Evolutionary conservation across 2,797 vertebrate species (phyloP).

Genomic region (Nannoperca australis): DNA sequence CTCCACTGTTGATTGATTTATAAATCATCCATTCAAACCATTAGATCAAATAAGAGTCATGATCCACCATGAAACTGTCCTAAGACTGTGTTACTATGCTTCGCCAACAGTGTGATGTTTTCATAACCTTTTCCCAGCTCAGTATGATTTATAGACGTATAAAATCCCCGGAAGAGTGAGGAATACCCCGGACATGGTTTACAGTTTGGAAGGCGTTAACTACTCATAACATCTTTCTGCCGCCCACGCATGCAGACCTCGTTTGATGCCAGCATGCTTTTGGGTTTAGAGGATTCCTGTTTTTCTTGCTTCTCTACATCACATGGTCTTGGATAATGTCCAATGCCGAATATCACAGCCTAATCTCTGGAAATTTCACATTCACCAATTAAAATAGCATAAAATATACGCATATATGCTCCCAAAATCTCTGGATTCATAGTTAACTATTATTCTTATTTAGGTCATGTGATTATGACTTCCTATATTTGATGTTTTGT

Average conservation of each 20-base stretch:
- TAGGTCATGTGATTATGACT: constrained; percentile 13
- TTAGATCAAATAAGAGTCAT: constrained; percentile 36
- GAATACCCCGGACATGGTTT: constrained; percentile 55
- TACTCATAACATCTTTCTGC: constrained; percentile 57
- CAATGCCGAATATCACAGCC: constrained; percentile 50
- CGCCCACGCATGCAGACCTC: constrained; percentile 67
- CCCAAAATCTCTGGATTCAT: constrained; percentile 3
- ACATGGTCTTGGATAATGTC: constrained; percentile 58
- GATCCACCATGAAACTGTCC: constrained; percentile 42
- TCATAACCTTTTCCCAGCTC: constrained; percentile 37
- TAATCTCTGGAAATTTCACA: constrained; percentile 42
- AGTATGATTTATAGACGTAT: constrained; percentile 55
- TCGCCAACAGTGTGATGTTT: constrained; percentile 38
- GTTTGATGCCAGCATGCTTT: constrained; percentile 57
- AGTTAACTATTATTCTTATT: constrained; percentile 2
- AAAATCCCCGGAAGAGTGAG: constrained; percentile 58
- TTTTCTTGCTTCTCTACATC: constrained; percentile 74
- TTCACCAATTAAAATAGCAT: constrained; percentile 32
- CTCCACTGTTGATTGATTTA: constrained; percentile 39
- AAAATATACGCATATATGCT: constrained; percentile 9
- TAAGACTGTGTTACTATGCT: constrained; percentile 38
- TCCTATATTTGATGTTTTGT: constrained; percentile 29
- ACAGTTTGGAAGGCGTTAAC: constrained; percentile 54
- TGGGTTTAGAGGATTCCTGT: constrained; percentile 75
- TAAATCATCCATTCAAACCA: constrained; percentile 49